A percentile compares a stretch with the other conserved stretches of the same genome.
phyloP scores from a whole-genome alignment of 2,888 invertebrate species.

The Limnephilus marmoratus region DNA sequence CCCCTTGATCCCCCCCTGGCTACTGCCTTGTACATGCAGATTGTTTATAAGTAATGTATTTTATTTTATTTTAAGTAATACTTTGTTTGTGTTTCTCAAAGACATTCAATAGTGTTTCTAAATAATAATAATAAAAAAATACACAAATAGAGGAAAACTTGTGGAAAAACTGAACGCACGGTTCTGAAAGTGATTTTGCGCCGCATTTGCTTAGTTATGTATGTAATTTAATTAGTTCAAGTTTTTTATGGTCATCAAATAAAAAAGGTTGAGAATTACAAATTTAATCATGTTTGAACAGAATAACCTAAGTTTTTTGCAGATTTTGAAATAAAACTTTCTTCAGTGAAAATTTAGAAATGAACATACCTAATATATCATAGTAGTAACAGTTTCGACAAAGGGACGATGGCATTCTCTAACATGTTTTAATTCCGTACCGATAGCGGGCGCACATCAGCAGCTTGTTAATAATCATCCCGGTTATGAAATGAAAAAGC shows the following conservation, averaged over 20 bases:
- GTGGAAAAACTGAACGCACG: not conserved
- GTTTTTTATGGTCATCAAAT: not conserved
- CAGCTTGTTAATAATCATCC: slow-evolving; percentile 51
- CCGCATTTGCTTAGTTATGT: not conserved
- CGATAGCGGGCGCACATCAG: slow-evolving; percentile 11
- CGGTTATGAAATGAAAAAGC: slow-evolving; percentile 48
- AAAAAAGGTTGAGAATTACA: no score
- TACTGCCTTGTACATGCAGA: no score
- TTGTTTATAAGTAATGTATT: no score
- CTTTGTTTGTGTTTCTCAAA: no score
- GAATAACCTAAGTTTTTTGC: not conserved
- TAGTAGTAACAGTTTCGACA: not conserved
- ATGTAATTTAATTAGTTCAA: not conserved
- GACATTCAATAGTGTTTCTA: no score
- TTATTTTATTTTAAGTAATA: no score
- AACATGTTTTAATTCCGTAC: slow-evolving; percentile 30
- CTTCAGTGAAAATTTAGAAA: not conserved
- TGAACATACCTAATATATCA: not conserved
- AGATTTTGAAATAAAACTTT: not conserved
- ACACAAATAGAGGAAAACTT: not conserved
- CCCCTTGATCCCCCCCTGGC: no score
- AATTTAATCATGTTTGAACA: not conserved
- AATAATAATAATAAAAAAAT: no score
- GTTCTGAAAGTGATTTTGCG: not conserved
- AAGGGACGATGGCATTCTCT: slow-evolving; percentile 3